A percentile compares a stretch with the other conserved stretches of the same genome.
Conservation (phyloP, 2,113 vertebrate species). For the Pteropus alecto region DNA sequence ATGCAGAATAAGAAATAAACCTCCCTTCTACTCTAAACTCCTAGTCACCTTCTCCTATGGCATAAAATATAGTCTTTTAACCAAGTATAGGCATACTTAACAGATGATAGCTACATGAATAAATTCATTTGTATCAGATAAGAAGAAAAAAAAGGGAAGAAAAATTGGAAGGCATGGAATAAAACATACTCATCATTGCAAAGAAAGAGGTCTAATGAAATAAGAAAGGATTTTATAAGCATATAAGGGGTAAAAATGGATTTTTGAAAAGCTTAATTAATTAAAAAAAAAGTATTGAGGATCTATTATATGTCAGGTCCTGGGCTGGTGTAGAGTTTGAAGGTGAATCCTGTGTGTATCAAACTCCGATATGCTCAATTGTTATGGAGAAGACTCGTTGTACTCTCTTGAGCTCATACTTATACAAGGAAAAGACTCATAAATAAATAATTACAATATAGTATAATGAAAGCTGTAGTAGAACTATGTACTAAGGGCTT, state of each 20-base stretch:
- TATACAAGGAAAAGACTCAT: neutral
- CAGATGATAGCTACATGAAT: neutral
- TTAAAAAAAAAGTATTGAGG: neutral
- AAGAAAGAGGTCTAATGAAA: neutral
- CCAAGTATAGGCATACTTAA: neutral
- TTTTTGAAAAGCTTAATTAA: neutral
- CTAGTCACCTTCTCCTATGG: neutral
- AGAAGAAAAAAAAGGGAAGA: neutral
- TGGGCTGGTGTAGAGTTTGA: neutral
- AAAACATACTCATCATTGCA: neutral
- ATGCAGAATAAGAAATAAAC: neutral
- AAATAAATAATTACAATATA: slow-evolving; percentile 8
- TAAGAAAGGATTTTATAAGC: neutral
- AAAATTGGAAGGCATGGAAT: neutral
- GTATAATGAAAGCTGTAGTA: neutral
- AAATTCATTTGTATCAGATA: neutral
- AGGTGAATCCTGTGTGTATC: neutral
- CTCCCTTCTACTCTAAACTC: neutral
- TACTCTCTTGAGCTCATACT: neutral
- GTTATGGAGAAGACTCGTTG: neutral
- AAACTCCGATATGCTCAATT: neutral
- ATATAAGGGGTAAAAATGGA: neutral
- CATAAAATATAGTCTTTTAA: neutral
- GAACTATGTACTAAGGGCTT: neutral
- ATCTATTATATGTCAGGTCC: neutral